Evolutionary conservation across 2,797 vertebrate species (phyloP), one percentile per base, ranked within the genome.

Genomic region (Notolepis coatsorum): DNA sequence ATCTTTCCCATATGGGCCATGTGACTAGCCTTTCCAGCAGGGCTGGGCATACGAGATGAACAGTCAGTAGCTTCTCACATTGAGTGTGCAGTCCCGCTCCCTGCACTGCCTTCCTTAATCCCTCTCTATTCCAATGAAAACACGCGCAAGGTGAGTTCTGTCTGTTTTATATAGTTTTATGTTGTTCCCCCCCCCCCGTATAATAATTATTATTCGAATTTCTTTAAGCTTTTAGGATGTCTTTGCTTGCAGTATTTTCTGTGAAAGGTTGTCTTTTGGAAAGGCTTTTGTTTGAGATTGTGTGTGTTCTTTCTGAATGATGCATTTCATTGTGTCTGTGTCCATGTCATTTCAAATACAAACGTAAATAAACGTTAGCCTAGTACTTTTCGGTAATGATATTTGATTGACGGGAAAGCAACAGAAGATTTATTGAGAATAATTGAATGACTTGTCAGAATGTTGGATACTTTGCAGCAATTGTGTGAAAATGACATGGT

Each of bases 51-150:
- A 83, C 68, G 85, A 81, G 86, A 88, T 84, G 78, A 77, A 84
- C 87, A 81, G 61, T 85, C 70, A 45, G 74, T 80, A 75, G 82
- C 71, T 75, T n/a, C 54, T 46, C 77, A 54, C 84, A 73, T 73
- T 75, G 80, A 87, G 84, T 82, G 73, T 86, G 86, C 89, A 79
- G 86, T 81, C 87, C 88, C 86, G 86, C 88, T 86, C 60, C 27
- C 69, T 56, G 75, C 42, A 53, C 82, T 80, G 81, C 77, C 28
- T 47, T 81, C 65, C 84, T 65, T 72, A 51, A 71, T 79, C 56
- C 45, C 74, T 74, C 73, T 73, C 50, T 84, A 77, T 90, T 91
- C 91, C 89, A 92, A 94, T 94, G 93, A 93, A 88, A 94, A 92
- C 87, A 78, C 86, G 68, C 73, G 79, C 77, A 56, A 62, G 92